These are phyloP conservation scores for Spodoptera picta DNA, from an alignment of 2,888 invertebrate species.

Conservation along the genomic window DNA sequence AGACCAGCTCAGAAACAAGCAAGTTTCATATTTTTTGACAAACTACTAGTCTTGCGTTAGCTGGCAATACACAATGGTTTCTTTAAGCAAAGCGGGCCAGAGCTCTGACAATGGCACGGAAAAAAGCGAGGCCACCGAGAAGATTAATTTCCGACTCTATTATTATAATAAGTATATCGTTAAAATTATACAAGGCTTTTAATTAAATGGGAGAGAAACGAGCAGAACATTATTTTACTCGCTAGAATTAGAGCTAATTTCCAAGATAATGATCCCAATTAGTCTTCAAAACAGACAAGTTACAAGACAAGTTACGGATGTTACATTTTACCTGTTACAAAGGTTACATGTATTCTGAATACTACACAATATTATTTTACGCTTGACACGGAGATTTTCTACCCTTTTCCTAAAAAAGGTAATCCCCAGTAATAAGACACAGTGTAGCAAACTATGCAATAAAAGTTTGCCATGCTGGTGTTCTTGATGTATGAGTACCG, in stretches of 20 bases:
- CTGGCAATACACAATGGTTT: conserved; percentile 39
- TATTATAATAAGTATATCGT: conserved; percentile 36
- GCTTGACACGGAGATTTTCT: conserved; percentile 17
- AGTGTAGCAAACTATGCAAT: conserved; percentile 17
- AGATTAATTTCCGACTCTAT: conserved; percentile 42
- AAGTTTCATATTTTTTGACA: conserved; percentile 41
- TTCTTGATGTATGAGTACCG: background rate
- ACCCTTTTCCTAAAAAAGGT: conserved; percentile 4
- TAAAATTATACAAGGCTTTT: conserved; percentile 18
- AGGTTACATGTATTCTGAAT: no score
- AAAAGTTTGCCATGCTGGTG: conserved; percentile 12
- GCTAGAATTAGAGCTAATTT: conserved; percentile 13
- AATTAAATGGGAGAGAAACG: conserved; percentile 7
- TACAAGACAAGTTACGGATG: conserved; percentile 3
- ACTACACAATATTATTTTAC: conserved; percentile 6
- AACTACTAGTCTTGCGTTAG: conserved; percentile 38
- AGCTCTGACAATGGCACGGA: conserved; percentile 32
- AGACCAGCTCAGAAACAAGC: conserved; percentile 26
- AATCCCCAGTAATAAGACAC: conserved; percentile 20
- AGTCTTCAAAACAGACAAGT: conserved; percentile 5
- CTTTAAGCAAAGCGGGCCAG: conserved; percentile 28
- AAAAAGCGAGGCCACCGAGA: conserved; percentile 22
- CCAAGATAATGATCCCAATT: conserved; percentile 3
- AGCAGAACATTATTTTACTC: conserved; percentile 22
- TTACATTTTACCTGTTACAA: conserved; percentile 6